phyloP scores from a whole-genome alignment of 2,113 vertebrate species.

The Camelus bactrianus region DNA sequence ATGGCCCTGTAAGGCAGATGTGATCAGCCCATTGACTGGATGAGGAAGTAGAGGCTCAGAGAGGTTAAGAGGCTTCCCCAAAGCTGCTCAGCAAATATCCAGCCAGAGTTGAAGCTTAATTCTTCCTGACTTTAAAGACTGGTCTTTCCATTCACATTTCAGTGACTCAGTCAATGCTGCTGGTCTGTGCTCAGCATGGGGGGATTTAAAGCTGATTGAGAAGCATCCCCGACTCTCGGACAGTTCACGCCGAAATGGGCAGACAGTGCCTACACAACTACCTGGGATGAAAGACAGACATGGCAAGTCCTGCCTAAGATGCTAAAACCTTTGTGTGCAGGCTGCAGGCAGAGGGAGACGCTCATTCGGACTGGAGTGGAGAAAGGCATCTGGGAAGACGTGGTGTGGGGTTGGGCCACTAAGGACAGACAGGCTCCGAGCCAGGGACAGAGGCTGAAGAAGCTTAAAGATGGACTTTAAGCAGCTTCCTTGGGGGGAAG shows the following conservation, averaged over 20 bases:
- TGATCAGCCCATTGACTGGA: background rate
- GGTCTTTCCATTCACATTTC: background rate
- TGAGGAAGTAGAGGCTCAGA: slow-evolving; percentile 19
- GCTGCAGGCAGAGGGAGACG: background rate
- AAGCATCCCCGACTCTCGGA: background rate
- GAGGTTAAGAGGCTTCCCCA: background rate
- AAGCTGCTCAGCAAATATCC: background rate
- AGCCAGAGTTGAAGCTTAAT: background rate
- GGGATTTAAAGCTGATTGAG: background rate
- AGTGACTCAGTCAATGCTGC: background rate
- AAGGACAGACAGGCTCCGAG: background rate
- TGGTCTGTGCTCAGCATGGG: background rate
- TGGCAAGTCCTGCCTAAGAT: background rate
- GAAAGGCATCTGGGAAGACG: background rate
- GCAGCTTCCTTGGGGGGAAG: background rate
- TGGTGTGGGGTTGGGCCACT: background rate
- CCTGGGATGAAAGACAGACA: background rate
- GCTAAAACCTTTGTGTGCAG: background rate
- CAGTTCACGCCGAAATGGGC: background rate
- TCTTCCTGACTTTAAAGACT: background rate
- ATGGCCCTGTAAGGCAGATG: background rate
- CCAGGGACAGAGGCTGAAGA: background rate
- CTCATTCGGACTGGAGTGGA: background rate
- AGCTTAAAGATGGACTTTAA: background rate
- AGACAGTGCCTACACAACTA: background rate